Evolutionary conservation across 2,113 vertebrate genomes (phyloP), one percentile per base, ranked within the genome.

Genomic region (Hypocryptadius cinnamomeus): DNA sequence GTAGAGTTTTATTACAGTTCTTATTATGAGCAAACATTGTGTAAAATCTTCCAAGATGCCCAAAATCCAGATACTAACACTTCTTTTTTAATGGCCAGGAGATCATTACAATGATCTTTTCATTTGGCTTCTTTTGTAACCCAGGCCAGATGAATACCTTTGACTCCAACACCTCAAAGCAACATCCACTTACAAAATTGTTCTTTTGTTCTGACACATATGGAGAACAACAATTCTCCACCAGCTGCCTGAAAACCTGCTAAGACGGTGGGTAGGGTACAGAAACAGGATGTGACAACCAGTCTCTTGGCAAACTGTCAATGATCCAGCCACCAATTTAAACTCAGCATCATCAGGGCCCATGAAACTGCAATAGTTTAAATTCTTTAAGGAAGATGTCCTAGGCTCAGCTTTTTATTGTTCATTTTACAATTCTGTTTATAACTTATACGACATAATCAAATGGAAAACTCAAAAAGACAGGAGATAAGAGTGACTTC

Each of bases 341-440:
- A 92, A 35, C 18, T 37, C 56, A 74, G 51, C 18, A 68, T 54
- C 69, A 44, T 14, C 24, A 54, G 54, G 15, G 23, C 13, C 35
- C 33, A 50, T 28, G 39, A 91, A 94, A 79, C 23, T 8, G 21
- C 27, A 73, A 9, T 13, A 19, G 21, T 78, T 79, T 85, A 63
- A 93, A 82, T 81, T 78, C 61, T 91, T 72, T 84, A 63, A 77
- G 74, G 76, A 63, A 19, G 10, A 3, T 48, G n/a, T 39, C 27
- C 10, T 33, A 13, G 40, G n/a, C 31, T 82, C 23, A 13, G 17
- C 4, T 61, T 91, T 91, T 95, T 85, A 85, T 33, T 78, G 59
- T 18, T 90, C 27, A 35, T 77, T 95, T 90, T 92, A 91, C 71
- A 83, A 39, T 70, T 85, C 76, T 88, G 69, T 88, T 94, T 93